Evolutionary conservation across 2,888 invertebrate genomes (phyloP), one percentile per base, ranked within the genome.

Genomic region (Papilio demoleus): DNA sequence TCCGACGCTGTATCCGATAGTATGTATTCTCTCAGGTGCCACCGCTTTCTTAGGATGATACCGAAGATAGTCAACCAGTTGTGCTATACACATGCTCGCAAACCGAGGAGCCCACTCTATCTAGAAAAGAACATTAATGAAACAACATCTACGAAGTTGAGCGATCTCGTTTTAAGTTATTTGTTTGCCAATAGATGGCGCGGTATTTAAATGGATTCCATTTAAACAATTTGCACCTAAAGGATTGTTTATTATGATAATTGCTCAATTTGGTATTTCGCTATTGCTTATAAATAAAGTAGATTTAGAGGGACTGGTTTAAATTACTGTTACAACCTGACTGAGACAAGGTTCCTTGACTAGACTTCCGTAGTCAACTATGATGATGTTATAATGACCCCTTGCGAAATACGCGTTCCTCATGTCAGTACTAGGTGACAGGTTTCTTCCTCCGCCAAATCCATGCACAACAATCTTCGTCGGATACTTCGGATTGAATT

Each of bases 381-480:
- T 96, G 77, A 97, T 95, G 67, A 97, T 95, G 79, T 97, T 97
- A 85, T 97, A 97, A 77, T 97, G 94, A 58, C 97, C 97, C 70
- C 94, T 93, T 42, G 94, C 92, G 83, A 97, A 97, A 84, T 96
- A 97, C 0, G 97, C 97, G 81, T 96, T 95, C 64, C 97, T 93
- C 90, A 97, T 94, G 81, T 97, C 97, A 0, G 97, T 97, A 81
- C 97, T 97, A 0, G 97, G 97, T 0, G 96, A 95, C 38, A 96
- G 91, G 81, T 96, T 95, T 71, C 97, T 90, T 0, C 97, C 97
- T 0, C 97, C 97, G 0, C 97, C 97, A 79, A 98, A 98, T 6
- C 98, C 98, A 80, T 98, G 98, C 19, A 98, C 96, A 58, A 98
- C 95, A 24, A 98, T 93, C 90, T 98, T 98, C 5, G 97, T 97